Conservation (phyloP, 2,113 vertebrate genomes). For the Brachyhypopomus occidentalis region DNA sequence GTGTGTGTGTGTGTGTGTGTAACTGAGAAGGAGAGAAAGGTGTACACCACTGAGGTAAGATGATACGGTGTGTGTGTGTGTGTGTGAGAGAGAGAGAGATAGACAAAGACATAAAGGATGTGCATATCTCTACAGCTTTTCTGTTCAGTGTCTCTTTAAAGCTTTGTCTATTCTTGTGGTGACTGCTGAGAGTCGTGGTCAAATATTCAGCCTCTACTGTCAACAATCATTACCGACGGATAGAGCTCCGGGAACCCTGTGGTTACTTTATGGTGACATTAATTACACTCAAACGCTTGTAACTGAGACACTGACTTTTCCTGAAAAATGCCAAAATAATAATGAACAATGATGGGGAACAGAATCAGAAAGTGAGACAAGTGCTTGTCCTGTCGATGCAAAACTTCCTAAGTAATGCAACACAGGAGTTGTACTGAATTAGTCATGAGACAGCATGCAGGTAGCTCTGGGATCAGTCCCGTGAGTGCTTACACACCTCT, state of each 20-base stretch:
- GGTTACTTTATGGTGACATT: not conserved
- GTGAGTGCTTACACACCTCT: too few relatives aligned
- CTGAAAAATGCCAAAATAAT: not conserved
- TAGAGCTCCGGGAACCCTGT: not conserved
- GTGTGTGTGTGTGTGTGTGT: not conserved
- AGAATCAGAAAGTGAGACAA: too few relatives aligned
- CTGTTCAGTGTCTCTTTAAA: not conserved
- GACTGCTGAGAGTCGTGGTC: not conserved
- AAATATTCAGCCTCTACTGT: not conserved
- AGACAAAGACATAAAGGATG: not conserved
- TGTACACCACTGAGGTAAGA: not conserved
- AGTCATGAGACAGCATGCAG: too few relatives aligned
- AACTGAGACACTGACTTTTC: not conserved
- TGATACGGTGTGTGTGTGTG: too few relatives aligned
- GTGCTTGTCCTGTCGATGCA: not conserved
- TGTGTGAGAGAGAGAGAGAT: not conserved
- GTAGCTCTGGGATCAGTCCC: too few relatives aligned
- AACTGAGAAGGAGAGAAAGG: not conserved
- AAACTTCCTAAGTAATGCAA: too few relatives aligned
- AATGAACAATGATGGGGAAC: too few relatives aligned
- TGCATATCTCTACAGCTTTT: not conserved
- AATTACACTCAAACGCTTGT: not conserved
- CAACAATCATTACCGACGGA: not conserved
- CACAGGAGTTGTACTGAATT: too few relatives aligned
- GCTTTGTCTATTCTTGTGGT: not conserved